These are phyloP conservation scores for Chrysogorgia sp. DNA, from an alignment of 92 coral and sea anemone genomes.

Conservation along the genomic window DNA sequence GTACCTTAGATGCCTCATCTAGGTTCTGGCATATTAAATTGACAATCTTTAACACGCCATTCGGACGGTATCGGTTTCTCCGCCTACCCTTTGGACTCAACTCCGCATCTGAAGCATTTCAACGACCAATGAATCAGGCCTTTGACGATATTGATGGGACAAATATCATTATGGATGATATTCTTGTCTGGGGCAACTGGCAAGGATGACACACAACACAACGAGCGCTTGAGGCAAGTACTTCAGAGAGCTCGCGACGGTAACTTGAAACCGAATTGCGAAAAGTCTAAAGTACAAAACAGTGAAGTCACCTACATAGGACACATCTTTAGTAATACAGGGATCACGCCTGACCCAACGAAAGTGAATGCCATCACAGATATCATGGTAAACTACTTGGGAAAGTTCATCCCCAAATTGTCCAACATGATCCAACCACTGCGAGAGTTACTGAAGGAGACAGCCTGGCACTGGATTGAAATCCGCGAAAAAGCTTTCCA, in stretches of 20 bases:
- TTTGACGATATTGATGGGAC: not conserved
- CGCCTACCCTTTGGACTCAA: conserved; percentile 31
- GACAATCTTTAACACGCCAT: conserved; percentile 21
- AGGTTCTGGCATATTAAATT: conserved; percentile 6
- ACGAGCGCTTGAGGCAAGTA: conserved; percentile 17
- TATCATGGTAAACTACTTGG: conserved; percentile 23
- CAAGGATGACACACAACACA: not conserved
- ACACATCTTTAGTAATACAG: conserved; percentile 3
- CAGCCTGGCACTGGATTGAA: conserved; percentile 7
- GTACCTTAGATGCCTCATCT: conserved; percentile 39
- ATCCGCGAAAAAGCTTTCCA: not conserved
- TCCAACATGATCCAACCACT: conserved; percentile 11
- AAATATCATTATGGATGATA: conserved; percentile 1
- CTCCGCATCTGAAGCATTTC: conserved; percentile 29
- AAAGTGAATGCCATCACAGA: conserved; percentile 16
- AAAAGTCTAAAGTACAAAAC: conserved; percentile 18
- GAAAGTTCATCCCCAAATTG: conserved; percentile 15
- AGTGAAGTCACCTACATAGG: conserved; percentile 10
- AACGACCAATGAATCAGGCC: conserved; percentile 9
- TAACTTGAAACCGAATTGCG: conserved; percentile 9
- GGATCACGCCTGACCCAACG: conserved; percentile 22
- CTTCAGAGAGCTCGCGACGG: conserved; percentile 12
- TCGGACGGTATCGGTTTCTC: not conserved
- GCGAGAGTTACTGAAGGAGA: conserved; percentile 13
- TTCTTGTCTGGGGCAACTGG: no score